Conservation (phyloP, 1,140 invertebrate species). For the Diprion similis region DNA sequence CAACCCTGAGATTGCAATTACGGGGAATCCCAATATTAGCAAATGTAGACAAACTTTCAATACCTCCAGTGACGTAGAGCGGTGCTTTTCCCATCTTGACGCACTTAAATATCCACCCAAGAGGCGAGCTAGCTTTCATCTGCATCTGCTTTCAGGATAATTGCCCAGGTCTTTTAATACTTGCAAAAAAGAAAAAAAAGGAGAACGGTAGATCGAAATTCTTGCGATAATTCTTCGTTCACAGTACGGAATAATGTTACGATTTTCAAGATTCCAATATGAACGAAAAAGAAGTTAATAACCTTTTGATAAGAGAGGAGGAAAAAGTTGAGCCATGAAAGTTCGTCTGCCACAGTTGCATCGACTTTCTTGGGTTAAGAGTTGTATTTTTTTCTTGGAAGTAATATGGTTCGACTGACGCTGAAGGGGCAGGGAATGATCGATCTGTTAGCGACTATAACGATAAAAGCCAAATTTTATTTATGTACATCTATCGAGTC, state of each 20-base stretch:
- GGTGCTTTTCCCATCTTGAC: neutral
- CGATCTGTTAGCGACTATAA: neutral
- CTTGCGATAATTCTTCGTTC: neutral
- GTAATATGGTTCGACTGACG: too few species aligned
- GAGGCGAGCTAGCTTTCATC: neutral
- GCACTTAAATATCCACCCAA: neutral
- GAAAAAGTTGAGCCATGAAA: neutral
- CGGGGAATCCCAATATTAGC: conserved; percentile 34
- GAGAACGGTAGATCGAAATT: neutral
- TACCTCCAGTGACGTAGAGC: conserved; percentile 9
- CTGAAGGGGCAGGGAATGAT: neutral
- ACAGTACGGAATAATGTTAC: neutral
- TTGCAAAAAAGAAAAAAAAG: neutral
- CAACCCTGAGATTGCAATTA: conserved; percentile 28
- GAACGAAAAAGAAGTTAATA: too few species aligned
- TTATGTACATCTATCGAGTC: neutral
- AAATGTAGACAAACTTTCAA: conserved; percentile 22
- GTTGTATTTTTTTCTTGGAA: too few species aligned
- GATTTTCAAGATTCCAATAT: neutral
- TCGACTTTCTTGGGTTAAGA: too few species aligned
- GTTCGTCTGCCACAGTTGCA: neutral
- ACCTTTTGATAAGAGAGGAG: neutral
- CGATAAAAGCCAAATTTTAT: neutral
- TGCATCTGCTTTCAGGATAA: neutral
- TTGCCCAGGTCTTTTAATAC: neutral